phyloP scores from a whole-genome alignment of 2,797 vertebrate genomes.

The Typhlichthys eigenmanni region DNA sequence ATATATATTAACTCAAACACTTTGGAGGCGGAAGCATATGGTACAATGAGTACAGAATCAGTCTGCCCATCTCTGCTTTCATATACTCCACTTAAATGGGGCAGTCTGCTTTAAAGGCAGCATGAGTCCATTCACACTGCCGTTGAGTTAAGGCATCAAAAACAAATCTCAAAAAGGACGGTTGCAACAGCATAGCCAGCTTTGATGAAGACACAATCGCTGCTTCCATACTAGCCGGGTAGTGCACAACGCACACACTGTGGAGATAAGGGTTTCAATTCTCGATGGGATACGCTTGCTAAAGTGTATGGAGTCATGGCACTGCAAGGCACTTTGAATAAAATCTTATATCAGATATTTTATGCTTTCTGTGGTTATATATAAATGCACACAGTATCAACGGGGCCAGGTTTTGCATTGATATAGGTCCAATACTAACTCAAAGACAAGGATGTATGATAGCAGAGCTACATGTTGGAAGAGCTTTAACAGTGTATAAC shows the following conservation, averaged over 20 bases:
- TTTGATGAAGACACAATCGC: constrained; percentile 51
- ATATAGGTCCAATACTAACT: not conserved
- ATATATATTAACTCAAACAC: constrained; percentile 49
- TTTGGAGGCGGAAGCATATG: constrained; percentile 46
- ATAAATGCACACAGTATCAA: too few species aligned
- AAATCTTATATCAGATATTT: constrained; percentile 1
- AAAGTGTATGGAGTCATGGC: constrained; percentile 25
- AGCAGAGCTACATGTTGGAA: not conserved
- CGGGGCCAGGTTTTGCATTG: constrained; percentile 4
- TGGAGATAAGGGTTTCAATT: constrained; percentile 46
- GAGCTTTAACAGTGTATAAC: not conserved
- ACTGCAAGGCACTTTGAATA: not conserved
- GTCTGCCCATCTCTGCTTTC: constrained; percentile 50
- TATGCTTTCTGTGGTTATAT: not conserved
- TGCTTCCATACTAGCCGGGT: constrained; percentile 43
- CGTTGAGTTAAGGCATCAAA: constrained; percentile 59
- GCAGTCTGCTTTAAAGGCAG: constrained; percentile 66
- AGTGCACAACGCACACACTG: constrained; percentile 27
- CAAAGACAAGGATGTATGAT: not conserved
- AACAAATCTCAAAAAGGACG: constrained; percentile 58
- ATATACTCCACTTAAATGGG: constrained; percentile 57
- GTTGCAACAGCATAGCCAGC: constrained; percentile 49
- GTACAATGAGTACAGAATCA: constrained; percentile 36
- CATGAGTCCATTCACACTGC: constrained; percentile 57
- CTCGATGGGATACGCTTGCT: constrained; percentile 19